phyloP scores from a whole-genome alignment of 2,113 vertebrate genomes.

The Sylvietta virens region DNA sequence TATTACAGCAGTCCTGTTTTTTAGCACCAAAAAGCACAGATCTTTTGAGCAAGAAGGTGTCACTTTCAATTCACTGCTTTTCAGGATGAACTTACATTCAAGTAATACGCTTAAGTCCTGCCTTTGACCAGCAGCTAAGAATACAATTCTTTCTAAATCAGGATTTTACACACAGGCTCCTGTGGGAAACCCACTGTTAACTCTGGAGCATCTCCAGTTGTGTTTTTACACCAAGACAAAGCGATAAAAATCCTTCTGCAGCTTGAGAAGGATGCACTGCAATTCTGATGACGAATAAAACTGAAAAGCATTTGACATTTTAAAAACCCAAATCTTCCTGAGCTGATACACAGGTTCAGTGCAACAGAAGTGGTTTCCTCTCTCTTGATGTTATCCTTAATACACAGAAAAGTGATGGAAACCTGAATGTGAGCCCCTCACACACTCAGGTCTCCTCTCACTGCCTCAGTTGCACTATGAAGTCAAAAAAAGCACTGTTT shows the following conservation, averaged over 20 bases:
- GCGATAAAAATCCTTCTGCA: neutral
- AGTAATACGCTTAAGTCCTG: neutral
- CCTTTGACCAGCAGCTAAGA: neutral
- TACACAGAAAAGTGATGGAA: neutral
- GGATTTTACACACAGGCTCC: neutral
- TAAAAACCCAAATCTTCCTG: neutral
- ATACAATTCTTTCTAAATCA: neutral
- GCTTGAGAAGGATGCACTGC: neutral
- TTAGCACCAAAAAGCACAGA: neutral
- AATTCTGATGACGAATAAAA: neutral
- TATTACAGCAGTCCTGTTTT: neutral
- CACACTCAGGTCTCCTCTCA: neutral
- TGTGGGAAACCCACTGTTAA: neutral
- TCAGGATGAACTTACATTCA: neutral
- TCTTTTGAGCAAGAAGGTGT: neutral
- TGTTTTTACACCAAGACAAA: neutral
- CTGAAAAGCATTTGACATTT: neutral
- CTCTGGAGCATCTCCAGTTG: neutral
- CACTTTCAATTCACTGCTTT: neutral
- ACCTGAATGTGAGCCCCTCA: neutral
- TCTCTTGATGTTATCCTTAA: neutral
- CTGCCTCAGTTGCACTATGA: neutral
- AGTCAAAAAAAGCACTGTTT: neutral
- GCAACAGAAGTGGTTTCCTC: neutral
- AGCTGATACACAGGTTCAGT: neutral